These are phyloP conservation scores for Temnothorax unifasciatus DNA, from an alignment of 2,888 invertebrate genomes.

Conservation along the genomic window DNA sequence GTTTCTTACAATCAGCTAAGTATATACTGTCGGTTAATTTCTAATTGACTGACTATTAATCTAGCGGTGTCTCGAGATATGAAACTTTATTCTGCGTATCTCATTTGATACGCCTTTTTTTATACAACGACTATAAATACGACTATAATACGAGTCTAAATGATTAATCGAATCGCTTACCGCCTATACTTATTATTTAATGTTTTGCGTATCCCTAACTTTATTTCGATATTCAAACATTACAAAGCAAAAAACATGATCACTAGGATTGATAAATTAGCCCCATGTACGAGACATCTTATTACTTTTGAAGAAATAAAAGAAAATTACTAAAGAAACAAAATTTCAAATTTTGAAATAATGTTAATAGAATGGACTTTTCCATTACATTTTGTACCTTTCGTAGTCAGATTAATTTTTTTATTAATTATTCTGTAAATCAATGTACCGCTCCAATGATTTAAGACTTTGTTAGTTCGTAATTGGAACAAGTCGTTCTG, in stretches of 20 bases:
- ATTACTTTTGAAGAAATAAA: background rate
- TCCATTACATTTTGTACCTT: background rate
- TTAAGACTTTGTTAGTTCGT: background rate
- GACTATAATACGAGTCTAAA: background rate
- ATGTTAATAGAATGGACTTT: background rate
- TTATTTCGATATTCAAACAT: background rate
- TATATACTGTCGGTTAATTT: background rate
- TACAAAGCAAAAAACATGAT: background rate
- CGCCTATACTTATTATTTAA: background rate
- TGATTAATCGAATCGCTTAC: constrained; percentile 18
- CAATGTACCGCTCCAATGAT: background rate
- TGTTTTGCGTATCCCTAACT: background rate
- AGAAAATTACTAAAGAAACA: background rate
- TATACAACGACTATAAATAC: background rate
- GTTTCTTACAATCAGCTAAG: background rate
- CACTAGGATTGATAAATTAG: background rate
- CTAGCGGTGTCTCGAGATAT: background rate
- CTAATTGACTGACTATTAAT: background rate
- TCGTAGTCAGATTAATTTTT: background rate
- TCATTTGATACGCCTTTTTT: constrained; percentile 10
- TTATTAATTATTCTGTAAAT: background rate
- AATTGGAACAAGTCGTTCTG: constrained; percentile 1
- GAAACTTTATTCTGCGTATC: background rate
- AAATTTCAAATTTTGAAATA: background rate
- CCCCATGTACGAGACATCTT: background rate